Evolutionary conservation across 2,888 invertebrate species (phyloP).

Genomic region (Pteria penguin): DNA sequence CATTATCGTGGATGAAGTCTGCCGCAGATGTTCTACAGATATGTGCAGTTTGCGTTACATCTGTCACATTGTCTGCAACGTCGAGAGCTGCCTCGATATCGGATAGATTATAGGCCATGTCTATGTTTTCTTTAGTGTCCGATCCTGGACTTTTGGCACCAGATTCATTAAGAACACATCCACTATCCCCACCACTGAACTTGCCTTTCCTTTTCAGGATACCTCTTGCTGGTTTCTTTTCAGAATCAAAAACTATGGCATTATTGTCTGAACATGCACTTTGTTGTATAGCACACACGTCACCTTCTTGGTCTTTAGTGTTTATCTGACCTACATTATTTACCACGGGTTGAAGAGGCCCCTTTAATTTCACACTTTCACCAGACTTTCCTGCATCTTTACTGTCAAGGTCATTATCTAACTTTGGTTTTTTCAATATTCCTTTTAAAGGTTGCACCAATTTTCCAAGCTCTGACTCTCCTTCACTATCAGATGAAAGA

Average conservation of each 20-base stretch:
- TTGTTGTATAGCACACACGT: background rate
- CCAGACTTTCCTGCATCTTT: background rate
- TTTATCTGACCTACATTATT: slow-evolving; percentile 7
- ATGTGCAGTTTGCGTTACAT: background rate
- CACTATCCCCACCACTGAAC: slow-evolving; percentile 71
- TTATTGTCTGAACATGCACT: background rate
- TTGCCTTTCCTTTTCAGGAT: slow-evolving; percentile 74
- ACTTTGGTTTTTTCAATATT: slow-evolving; percentile 62
- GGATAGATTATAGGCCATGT: slow-evolving; percentile 29
- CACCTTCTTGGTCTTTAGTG: background rate
- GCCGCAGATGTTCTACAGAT: slow-evolving; percentile 15
- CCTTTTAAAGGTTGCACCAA: slow-evolving; percentile 57
- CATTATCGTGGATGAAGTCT: slow-evolving; percentile 4
- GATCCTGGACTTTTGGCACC: slow-evolving; percentile 44
- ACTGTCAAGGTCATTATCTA: slow-evolving; percentile 30
- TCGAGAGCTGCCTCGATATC: slow-evolving; percentile 35
- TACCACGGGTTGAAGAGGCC: slow-evolving; percentile 10
- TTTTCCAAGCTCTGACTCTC: slow-evolving; percentile 55
- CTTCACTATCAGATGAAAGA: slow-evolving; percentile 65
- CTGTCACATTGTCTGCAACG: background rate
- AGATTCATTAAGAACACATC: slow-evolving; percentile 63
- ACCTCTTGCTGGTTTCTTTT: slow-evolving; percentile 70
- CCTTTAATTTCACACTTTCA: slow-evolving; percentile 24
- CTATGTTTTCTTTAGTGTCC: slow-evolving; percentile 35
- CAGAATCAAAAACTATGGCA: slow-evolving; percentile 68